phyloP scores from a whole-genome alignment of 2,797 vertebrate genomes.

The Ptychobarbus kaznakovi region DNA sequence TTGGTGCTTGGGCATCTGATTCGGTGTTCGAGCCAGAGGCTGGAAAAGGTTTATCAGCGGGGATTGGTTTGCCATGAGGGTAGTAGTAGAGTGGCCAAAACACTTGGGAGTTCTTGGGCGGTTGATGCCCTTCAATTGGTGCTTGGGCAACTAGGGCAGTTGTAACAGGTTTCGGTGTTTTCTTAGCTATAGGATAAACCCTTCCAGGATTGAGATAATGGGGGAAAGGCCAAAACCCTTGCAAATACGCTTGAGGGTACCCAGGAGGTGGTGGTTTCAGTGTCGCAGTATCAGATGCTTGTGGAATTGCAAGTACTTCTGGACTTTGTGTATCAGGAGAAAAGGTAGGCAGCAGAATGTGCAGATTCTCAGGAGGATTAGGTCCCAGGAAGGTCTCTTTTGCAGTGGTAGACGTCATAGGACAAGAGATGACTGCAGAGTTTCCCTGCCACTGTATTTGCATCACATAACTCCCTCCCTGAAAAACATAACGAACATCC shows the following conservation, averaged over 20 bases:
- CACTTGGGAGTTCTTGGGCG: not conserved
- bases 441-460: slow-evolving; percentile 61
- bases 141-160: not conserved
- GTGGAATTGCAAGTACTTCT: not conserved
- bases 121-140: not conserved
- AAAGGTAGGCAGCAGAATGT: not conserved
- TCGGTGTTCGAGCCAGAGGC: too few relatives aligned
- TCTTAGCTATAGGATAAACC: not conserved
- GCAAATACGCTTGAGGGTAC: not conserved
- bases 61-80: not conserved
- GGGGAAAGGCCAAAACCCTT: not conserved
- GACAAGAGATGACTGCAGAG: slow-evolving; percentile 61
- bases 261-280: not conserved
- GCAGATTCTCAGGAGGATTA: not conserved
- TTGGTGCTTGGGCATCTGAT: not conserved
- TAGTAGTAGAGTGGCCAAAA: not conserved
- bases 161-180: not conserved
- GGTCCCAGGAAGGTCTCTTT: not conserved
- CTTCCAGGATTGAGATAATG: not conserved
- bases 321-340: not conserved
- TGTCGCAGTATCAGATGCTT: not conserved
- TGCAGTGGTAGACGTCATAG: not conserved
- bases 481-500: slow-evolving; percentile 8
- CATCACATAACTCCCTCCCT: slow-evolving; percentile 65
- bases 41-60: not conserved